Evolutionary conservation across 2,113 vertebrate genomes (phyloP).

Genomic region (Grantiella picta): DNA sequence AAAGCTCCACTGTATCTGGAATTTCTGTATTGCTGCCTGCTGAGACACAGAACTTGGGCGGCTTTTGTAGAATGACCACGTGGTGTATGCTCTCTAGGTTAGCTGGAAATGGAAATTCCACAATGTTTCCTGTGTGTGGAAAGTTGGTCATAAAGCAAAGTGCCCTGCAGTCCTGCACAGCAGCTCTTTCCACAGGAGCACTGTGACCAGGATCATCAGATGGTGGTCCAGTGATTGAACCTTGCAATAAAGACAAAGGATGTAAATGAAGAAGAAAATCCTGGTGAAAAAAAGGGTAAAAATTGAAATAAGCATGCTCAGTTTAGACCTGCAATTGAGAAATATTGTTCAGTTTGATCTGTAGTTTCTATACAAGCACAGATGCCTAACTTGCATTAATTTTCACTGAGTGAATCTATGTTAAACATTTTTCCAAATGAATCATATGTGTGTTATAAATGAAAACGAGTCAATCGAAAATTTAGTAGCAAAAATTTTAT

Average conservation of each 20-base stretch:
- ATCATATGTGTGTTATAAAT: not conserved
- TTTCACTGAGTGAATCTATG: not conserved
- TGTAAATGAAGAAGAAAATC: not conserved
- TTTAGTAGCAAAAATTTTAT: no score
- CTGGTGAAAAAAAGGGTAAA: not conserved
- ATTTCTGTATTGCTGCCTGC: not conserved
- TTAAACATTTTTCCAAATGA: not conserved
- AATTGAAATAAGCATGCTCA: not conserved
- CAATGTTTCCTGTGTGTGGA: not conserved
- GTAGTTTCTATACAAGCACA: not conserved
- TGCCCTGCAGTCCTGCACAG: not conserved
- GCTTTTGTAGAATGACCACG: not conserved
- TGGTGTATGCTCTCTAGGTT: accelerated
- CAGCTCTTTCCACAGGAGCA: not conserved
- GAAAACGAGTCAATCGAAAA: no score
- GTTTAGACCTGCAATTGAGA: not conserved
- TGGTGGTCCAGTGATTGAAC: not conserved
- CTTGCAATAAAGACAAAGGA: not conserved
- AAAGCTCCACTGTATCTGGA: not conserved
- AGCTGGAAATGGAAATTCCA: not conserved
- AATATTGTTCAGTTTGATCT: not conserved
- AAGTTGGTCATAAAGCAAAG: not conserved
- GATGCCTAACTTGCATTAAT: not conserved
- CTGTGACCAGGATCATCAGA: not conserved
- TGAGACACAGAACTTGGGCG: not conserved